Evolutionary conservation across 2,113 vertebrate genomes (phyloP).

Genomic region (Thunnus maccoyii): DNA sequence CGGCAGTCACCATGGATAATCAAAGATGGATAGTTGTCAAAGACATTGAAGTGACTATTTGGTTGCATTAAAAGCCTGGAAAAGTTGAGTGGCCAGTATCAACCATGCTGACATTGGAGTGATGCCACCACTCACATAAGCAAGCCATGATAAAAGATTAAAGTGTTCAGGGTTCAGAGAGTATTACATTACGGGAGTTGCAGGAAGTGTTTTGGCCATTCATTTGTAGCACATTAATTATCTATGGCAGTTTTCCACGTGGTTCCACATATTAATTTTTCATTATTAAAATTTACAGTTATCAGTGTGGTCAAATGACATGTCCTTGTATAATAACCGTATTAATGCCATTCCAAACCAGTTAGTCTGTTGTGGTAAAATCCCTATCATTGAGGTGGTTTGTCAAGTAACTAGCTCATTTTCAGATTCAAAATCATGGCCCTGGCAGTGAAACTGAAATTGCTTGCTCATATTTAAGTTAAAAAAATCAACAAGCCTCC

Average conservation of each 20-base stretch:
- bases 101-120: slow-evolving; percentile 34
- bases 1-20: slow-evolving; percentile 17
- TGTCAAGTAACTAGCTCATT: background rate
- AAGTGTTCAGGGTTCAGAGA: slow-evolving; percentile 5
- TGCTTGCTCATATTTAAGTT: background rate
- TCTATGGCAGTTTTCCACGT: background rate
- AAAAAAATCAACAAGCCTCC: background rate
- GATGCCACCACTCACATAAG: slow-evolving; percentile 30
- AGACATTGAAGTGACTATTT: slow-evolving; percentile 19
- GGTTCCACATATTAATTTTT: background rate
- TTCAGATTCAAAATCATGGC: slow-evolving; percentile 2
- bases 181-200: slow-evolving; percentile 20
- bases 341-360: background rate
- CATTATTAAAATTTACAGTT: background rate
- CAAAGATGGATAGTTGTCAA: slow-evolving; percentile 32
- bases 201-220: slow-evolving; percentile 23
- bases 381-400: slow-evolving; percentile 7
- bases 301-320: background rate
- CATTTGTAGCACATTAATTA: slow-evolving; percentile 9
- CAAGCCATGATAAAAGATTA: slow-evolving; percentile 21
- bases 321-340: background rate
- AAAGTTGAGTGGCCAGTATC: slow-evolving; percentile 25
- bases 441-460: background rate
- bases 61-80: slow-evolving; percentile 34
- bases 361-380: background rate